A percentile compares a stretch with the other conserved stretches of the same genome.
phyloP scores from a whole-genome alignment of 2,113 vertebrate genomes.

The Rana temporaria region DNA sequence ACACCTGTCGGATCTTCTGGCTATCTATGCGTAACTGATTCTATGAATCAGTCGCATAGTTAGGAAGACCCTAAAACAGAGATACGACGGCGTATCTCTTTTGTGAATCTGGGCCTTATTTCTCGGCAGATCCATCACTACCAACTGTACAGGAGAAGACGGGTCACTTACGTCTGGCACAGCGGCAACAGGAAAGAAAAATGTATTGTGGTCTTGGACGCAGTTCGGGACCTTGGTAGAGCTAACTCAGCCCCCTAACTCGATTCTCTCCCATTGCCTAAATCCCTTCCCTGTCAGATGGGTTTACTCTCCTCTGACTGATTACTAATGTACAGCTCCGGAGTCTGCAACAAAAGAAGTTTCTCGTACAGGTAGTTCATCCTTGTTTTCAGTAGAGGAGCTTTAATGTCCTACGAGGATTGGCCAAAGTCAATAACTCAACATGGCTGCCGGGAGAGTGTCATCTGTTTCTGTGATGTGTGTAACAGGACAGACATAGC shows the following conservation, averaged over 20 bases:
- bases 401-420: constrained; percentile 12
- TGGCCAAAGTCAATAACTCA: constrained; percentile 23
- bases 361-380: constrained; percentile 13
- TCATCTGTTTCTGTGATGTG: not conserved
- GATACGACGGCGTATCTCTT: too few species aligned
- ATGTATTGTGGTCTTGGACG: constrained; percentile 22
- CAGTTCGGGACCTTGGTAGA: constrained; percentile 27
- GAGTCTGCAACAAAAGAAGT: constrained; percentile 9
- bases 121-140: constrained; percentile 31
- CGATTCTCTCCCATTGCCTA: constrained; percentile 26
- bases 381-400: not conserved
- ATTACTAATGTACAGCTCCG: constrained; percentile 6
- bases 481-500: not conserved
- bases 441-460: constrained; percentile 12
- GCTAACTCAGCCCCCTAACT: constrained; percentile 16
- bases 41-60: too few species aligned
- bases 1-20: too few species aligned
- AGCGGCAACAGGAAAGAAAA: constrained; percentile 38
- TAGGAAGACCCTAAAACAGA: too few species aligned
- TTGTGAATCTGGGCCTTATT: too few species aligned
- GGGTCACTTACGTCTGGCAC: constrained; percentile 11
- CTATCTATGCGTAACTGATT: too few species aligned
- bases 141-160: constrained; percentile 16
- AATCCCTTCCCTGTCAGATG: constrained; percentile 45
- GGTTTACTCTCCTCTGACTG: constrained; percentile 30